Evolutionary conservation across 2,797 vertebrate genomes (phyloP).

Genomic region (Esox lucius): DNA sequence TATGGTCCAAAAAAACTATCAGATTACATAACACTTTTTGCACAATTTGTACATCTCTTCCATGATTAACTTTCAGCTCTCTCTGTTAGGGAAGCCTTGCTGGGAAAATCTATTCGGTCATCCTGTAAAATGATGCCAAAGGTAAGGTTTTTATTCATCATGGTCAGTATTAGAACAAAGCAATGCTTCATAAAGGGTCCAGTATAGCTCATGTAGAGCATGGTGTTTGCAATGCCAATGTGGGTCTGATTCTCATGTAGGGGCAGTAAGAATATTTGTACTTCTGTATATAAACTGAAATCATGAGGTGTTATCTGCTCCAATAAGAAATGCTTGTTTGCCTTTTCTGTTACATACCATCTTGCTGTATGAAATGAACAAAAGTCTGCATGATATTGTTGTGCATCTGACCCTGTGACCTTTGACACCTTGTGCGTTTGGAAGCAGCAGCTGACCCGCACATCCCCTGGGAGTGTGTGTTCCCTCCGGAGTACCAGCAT

Average conservation of each 20-base stretch:
- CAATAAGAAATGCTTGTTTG: no score
- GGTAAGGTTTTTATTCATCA: conserved; percentile 49
- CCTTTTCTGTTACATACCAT: no score
- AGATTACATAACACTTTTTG: conserved; percentile 3
- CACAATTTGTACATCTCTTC: conserved; percentile 8
- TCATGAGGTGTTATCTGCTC: no score
- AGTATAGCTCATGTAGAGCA: no score
- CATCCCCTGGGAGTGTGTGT: conserved; percentile 89
- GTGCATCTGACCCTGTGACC: not conserved
- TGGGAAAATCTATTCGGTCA: conserved; percentile 51
- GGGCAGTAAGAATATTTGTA: no score
- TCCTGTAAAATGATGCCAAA: conserved; percentile 77
- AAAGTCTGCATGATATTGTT: not conserved
- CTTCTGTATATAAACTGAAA: no score
- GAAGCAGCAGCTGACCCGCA: conserved; percentile 77
- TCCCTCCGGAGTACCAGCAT: conserved; percentile 80
- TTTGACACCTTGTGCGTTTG: conserved; percentile 13
- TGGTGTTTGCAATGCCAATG: no score
- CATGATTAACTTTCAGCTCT: conserved; percentile 1
- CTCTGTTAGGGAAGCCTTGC: conserved; percentile 25
- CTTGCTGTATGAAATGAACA: not conserved
- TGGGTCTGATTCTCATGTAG: no score
- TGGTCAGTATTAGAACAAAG: not conserved
- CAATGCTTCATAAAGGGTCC: not conserved
- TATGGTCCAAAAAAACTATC: no score